A percentile compares a stretch with the other conserved stretches of the same genome.
Conservation (phyloP, 2,888 invertebrate genomes). For the Epinotia brunnichana region DNA sequence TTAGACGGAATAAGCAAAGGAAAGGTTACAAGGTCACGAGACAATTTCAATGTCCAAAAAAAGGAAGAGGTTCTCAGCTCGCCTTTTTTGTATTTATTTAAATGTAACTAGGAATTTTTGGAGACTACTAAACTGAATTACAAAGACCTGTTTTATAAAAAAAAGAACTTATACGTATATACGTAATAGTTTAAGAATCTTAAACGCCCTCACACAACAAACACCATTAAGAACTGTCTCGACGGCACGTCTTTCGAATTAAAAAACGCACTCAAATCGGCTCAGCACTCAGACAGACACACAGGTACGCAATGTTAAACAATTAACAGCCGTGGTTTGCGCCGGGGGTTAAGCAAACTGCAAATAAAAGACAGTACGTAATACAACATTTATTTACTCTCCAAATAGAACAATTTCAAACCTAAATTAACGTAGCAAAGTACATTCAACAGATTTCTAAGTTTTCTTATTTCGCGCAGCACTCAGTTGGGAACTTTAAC, state of each 20-base stretch:
- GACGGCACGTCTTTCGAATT: too few species aligned
- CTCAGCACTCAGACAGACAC: too few species aligned
- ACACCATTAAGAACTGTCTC: too few species aligned
- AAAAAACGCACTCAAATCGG: too few species aligned
- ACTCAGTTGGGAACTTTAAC: constrained; percentile 11
- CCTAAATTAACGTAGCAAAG: constrained; percentile 5
- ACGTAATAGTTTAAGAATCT: too few species aligned
- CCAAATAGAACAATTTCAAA: background rate
- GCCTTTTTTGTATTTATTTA: background rate
- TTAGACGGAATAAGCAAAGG: background rate
- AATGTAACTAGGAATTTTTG: background rate
- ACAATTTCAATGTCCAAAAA: background rate
- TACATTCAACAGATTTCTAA: constrained; percentile 10
- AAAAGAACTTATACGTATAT: too few species aligned
- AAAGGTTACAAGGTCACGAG: background rate
- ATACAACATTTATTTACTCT: background rate
- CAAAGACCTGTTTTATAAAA: background rate
- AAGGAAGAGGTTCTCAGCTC: background rate
- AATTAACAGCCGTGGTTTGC: too few species aligned
- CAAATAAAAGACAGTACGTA: background rate
- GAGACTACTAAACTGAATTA: background rate
- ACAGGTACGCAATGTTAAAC: too few species aligned
- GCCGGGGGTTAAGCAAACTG: too few species aligned
- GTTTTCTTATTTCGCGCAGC: constrained; percentile 17
- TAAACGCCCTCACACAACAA: too few species aligned